These are phyloP conservation scores for Spodoptera littoralis DNA, from an alignment of 2,888 invertebrate genomes.

Conservation along the genomic window DNA sequence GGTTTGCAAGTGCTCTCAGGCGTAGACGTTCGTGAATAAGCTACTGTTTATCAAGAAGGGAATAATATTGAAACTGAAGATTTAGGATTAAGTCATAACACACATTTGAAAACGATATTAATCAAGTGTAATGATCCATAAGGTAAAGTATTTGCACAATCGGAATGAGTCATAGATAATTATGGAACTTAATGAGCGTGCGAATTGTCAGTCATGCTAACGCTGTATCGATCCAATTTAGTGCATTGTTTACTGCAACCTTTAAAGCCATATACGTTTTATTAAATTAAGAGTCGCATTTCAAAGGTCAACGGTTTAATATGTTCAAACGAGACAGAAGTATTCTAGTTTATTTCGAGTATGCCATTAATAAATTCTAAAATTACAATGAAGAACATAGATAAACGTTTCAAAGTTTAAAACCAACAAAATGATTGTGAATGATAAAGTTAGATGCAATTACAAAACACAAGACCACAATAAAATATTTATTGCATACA, in stretches of 20 bases:
- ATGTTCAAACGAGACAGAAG: slow-evolving; percentile 8
- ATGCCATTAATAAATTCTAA: slow-evolving; percentile 4
- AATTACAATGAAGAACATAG: not conserved
- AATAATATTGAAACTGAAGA: slow-evolving; percentile 4
- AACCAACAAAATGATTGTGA: slow-evolving; percentile 7
- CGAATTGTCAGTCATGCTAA: slow-evolving; percentile 45
- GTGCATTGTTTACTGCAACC: slow-evolving; percentile 31
- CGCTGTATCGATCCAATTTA: slow-evolving; percentile 37
- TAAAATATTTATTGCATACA: slow-evolving; percentile 20
- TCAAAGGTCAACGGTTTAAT: slow-evolving; percentile 35
- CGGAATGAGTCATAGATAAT: slow-evolving; percentile 41
- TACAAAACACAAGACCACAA: slow-evolving; percentile 19
- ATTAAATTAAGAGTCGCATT: slow-evolving; percentile 40
- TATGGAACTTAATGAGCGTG: slow-evolving; percentile 43
- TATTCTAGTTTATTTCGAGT: slow-evolving; percentile 4
- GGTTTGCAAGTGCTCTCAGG: slow-evolving; percentile 13
- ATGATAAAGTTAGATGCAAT: slow-evolving; percentile 3
- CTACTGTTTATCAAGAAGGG: slow-evolving; percentile 17
- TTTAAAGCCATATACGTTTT: slow-evolving; percentile 35
- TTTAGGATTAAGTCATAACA: slow-evolving; percentile 7
- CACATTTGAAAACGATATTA: slow-evolving; percentile 3
- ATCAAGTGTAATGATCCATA: slow-evolving; percentile 33
- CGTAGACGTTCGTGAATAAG: not conserved
- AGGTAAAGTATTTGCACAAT: slow-evolving; percentile 35
- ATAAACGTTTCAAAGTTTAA: not conserved